Evolutionary conservation across 2,797 vertebrate species (phyloP).

Genomic region (Bovichtus variegatus): DNA sequence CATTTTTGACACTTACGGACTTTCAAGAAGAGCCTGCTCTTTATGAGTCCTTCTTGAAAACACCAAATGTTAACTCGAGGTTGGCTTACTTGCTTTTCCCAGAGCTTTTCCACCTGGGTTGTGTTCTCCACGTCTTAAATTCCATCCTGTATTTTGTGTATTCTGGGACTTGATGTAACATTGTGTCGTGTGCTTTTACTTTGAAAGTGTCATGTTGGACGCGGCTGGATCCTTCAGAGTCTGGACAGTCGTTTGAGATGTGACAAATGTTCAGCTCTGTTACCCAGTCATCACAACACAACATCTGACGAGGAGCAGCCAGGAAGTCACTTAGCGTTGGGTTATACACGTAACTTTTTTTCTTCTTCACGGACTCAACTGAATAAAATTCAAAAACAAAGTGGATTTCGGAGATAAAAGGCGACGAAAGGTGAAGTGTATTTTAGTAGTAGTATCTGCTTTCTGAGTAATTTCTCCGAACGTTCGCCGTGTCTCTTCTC

Average conservation of each 20-base stretch:
- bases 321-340: neutral
- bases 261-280: neutral
- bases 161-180: neutral
- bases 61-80: neutral
- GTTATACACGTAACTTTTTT: conserved; percentile 1
- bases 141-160: neutral
- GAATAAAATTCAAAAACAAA: conserved; percentile 27
- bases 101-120: neutral
- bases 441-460: conserved; percentile 5
- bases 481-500: neutral
- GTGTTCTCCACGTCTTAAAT: neutral
- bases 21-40: neutral
- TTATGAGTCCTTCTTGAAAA: neutral
- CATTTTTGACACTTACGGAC: neutral
- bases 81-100: neutral
- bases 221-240: neutral
- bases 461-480: conserved; percentile 16
- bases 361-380: neutral
- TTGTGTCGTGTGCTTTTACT: conserved; percentile 9
- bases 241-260: neutral
- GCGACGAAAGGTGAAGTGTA: conserved; percentile 4
- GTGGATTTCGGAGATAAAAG: conserved; percentile 27
- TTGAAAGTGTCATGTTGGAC: neutral
- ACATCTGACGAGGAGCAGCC: conserved; percentile 1
- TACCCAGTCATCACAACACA: neutral